These are phyloP conservation scores for Eupithecia pulchellata DNA, from an alignment of 2,888 invertebrate species.

Conservation along the genomic window DNA sequence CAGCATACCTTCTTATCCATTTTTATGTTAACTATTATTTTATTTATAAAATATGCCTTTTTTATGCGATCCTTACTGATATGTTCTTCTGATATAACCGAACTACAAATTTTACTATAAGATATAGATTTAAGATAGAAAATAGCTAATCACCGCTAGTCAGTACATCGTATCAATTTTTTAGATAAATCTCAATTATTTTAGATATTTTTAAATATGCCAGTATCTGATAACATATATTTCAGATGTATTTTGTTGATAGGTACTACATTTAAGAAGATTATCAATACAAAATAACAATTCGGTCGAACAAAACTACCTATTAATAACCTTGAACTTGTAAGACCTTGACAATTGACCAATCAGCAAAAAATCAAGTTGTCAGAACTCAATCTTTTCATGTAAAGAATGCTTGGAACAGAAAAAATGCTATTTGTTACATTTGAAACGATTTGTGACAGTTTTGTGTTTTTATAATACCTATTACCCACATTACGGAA, in stretches of 20 bases:
- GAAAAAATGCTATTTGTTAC: slow-evolving; percentile 55
- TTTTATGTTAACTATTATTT: not conserved
- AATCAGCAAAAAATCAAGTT: slow-evolving; percentile 32
- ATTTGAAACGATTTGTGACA: slow-evolving; percentile 12
- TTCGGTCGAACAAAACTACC: not conserved
- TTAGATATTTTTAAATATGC: not conserved
- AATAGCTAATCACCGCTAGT: slow-evolving; percentile 4
- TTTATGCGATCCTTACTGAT: not conserved
- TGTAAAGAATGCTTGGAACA: slow-evolving; percentile 53
- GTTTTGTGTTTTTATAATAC: slow-evolving; percentile 8
- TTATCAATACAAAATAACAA: not conserved
- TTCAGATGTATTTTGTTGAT: not conserved
- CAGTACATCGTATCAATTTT: not conserved
- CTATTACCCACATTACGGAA: not conserved
- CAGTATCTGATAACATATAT: not conserved
- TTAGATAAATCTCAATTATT: not conserved
- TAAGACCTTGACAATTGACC: slow-evolving; percentile 42
- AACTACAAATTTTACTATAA: slow-evolving; percentile 2
- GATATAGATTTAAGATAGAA: slow-evolving; percentile 17
- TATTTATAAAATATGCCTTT: not conserved
- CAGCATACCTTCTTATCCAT: not conserved
- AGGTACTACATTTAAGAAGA: no score
- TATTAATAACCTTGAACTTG: slow-evolving; percentile 50
- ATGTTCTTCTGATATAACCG: not conserved
- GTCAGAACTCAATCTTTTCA: slow-evolving; percentile 54